Percentiles rank a stretch among this genome's conserved stretches.
Conservation (phyloP, 2,888 invertebrate genomes). For the Spatulosminthurus flaviceps region DNA sequence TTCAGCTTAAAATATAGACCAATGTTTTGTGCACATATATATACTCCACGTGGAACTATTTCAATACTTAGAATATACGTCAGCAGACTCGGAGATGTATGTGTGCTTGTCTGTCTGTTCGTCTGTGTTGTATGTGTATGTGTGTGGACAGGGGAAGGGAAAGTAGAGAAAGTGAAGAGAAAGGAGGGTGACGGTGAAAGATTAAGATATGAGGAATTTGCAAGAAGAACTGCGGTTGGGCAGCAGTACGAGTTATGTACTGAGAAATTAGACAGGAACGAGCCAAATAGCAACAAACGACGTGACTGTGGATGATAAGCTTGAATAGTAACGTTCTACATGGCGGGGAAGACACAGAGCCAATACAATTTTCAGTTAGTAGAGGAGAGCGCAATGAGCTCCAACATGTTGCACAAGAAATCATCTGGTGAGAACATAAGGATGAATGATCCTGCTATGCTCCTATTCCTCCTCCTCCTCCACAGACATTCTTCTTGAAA, state of each 20-base stretch:
- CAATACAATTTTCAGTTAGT: background rate
- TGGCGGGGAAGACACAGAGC: background rate
- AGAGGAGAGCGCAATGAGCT: background rate
- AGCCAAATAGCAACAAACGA: background rate
- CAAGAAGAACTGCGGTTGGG: background rate
- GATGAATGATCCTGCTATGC: constrained; percentile 39
- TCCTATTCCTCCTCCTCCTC: constrained; percentile 6
- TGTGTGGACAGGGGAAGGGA: too few relatives aligned
- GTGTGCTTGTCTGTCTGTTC: too few relatives aligned
- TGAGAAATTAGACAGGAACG: background rate
- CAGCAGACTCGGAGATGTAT: too few relatives aligned
- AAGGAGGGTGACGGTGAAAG: background rate
- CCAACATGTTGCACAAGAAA: background rate
- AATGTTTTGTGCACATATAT: too few relatives aligned
- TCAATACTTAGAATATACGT: too few relatives aligned
- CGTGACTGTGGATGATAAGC: background rate
- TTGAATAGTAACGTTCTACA: too few relatives aligned
- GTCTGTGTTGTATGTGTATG: too few relatives aligned
- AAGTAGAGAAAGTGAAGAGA: too few relatives aligned
- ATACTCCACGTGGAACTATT: too few relatives aligned
- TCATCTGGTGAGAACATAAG: constrained; percentile 24
- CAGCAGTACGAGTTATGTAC: background rate
- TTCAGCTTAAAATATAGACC: too few relatives aligned
- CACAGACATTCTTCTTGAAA: constrained; percentile 19
- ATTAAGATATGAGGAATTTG: constrained; percentile 5